Evolutionary conservation across 2,888 invertebrate species (phyloP), one percentile per base, ranked within the genome.

Genomic region (Phyllotreta cruciferae): DNA sequence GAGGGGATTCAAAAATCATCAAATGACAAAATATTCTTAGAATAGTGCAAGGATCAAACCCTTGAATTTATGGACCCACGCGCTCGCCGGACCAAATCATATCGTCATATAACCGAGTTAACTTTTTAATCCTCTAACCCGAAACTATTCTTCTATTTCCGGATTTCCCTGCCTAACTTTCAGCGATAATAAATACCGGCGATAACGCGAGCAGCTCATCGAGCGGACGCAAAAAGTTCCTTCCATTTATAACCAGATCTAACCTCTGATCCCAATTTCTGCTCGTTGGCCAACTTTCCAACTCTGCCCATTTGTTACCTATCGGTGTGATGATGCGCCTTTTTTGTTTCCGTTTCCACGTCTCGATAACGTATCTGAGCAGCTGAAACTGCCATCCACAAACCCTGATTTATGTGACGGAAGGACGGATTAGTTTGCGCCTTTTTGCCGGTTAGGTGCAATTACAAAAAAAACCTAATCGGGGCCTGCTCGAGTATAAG

Each of bases 211-310:
- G 10, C 44, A 52, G 37, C 52, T 60, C 52, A 10, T 42, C 34
- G 38, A 44, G 44, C 44, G 44, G 53, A 37, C 44, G 37, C 39
- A 60, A 62, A 64, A 64, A 66, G 56, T 60, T 53, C 56, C 50
- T 58, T 44, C 49, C 55, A 62, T 66, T 64, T 66, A 62, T 62
- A 66, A 66, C 64, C 60, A 62, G 62, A 66, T 64, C 64, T 49
- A 60, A 45, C 53, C 44, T 62, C 52, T 60, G 62, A 64, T 64
- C 62, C 55, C 53, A 54, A 62, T 60, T 66, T 64, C 56, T 63
- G 56, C 60, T 56, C 34, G 36, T 39, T 57, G 55, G 62, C 62
- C 56, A 62, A 60, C 62, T 63, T 56, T 60, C 56, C 44, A 64
- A 66, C 62, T 66, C 39, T 44, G 38, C 41, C 54, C 60, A 64